phyloP scores from a whole-genome alignment of 2,113 vertebrate genomes.

The Hippocampus abdominalis region DNA sequence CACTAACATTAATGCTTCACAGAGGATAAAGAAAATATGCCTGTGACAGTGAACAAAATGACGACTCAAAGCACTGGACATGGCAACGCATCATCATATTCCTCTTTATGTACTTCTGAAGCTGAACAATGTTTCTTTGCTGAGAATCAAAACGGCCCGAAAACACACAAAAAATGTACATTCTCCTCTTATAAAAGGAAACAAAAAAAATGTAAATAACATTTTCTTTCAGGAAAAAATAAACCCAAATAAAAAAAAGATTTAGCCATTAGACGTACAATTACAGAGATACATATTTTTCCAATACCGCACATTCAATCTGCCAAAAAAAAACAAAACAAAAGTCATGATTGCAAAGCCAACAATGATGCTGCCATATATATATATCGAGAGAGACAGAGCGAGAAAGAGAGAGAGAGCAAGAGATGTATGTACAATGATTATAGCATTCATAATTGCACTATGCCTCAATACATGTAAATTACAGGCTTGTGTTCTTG shows the following conservation, averaged over 20 bases:
- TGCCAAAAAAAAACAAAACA: conserved; percentile 66
- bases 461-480: conserved; percentile 83
- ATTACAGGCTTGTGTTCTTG: conserved; percentile 80
- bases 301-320: conserved; percentile 92
- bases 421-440: conserved; percentile 87
- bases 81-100: conserved; percentile 43
- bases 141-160: conserved; percentile 81
- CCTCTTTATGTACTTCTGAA: conserved; percentile 73
- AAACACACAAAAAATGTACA: conserved; percentile 78
- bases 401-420: conserved; percentile 40
- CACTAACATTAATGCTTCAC: no score
- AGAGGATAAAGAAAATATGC: no score
- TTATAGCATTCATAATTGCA: conserved; percentile 91
- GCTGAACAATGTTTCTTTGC: conserved; percentile 70
- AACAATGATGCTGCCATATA: conserved; percentile 83
- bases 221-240: conserved; percentile 66
- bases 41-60: not conserved
- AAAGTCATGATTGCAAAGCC: conserved; percentile 91
- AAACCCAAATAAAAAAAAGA: conserved; percentile 69
- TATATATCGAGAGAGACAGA: conserved; percentile 81
- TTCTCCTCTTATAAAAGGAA: conserved; percentile 84
- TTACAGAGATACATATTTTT: conserved; percentile 92
- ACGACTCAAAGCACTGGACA: conserved; percentile 36
- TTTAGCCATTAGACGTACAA: conserved; percentile 91
- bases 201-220: conserved; percentile 77